Evolutionary conservation across 2,888 invertebrate genomes (phyloP).

Genomic region (Galeruca laticollis): DNA sequence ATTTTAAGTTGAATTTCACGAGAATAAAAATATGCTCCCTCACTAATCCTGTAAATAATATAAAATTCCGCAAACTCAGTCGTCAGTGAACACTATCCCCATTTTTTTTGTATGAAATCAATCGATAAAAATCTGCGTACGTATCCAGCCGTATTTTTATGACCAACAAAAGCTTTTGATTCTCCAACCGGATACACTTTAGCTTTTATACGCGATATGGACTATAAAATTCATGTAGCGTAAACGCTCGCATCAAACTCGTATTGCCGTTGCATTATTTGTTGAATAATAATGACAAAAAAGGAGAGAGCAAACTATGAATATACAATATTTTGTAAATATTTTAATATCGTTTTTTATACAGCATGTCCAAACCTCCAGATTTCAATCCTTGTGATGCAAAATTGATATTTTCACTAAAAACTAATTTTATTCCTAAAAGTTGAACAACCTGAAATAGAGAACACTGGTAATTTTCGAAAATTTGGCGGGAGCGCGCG

Average conservation of each 20-base stretch:
- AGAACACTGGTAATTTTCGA: no score
- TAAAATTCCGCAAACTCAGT: background rate
- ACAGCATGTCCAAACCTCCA: no score
- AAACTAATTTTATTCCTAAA: no score
- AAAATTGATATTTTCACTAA: no score
- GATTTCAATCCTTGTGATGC: no score
- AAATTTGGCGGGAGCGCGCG: no score
- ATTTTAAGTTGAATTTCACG: no score
- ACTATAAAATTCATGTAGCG: background rate
- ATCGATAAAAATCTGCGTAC: conserved; percentile 33
- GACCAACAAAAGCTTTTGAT: conserved; percentile 30
- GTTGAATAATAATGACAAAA: background rate
- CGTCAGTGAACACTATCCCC: background rate
- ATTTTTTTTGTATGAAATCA: conserved; percentile 25
- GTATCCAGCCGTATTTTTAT: conserved; percentile 25
- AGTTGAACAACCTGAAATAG: no score
- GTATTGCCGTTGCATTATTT: background rate
- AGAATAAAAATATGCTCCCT: no score
- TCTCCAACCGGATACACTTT: conserved; percentile 20
- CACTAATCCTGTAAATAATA: background rate
- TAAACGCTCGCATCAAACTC: background rate
- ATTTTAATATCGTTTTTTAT: no score
- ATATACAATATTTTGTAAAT: no score
- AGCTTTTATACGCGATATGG: conserved; percentile 12
- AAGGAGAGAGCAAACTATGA: background rate